Percentiles rank a stretch among this genome's conserved stretches.
phyloP scores from a whole-genome alignment of 1,140 invertebrate genomes.

The Aleiodes sp. region DNA sequence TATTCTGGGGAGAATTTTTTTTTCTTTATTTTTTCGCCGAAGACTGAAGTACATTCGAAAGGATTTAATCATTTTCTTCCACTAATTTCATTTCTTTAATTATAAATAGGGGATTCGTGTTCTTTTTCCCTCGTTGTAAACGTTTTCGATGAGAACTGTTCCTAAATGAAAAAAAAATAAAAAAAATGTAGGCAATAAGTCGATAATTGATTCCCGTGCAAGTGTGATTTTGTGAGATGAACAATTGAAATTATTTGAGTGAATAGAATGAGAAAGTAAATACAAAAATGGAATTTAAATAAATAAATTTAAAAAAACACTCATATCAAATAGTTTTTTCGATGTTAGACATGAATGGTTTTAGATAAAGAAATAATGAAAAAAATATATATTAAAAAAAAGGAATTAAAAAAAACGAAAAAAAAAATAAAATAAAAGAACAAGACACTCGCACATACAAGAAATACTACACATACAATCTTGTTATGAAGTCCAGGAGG shows the following conservation, averaged over 20 bases:
- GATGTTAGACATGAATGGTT: conserved; percentile 64
- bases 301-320: conserved; percentile 51
- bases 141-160: conserved; percentile 67
- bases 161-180: conserved; percentile 56
- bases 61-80: conserved; percentile 37
- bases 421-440: conserved; percentile 6
- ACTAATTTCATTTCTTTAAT: conserved; percentile 44
- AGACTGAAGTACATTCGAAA: conserved; percentile 58
- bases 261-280: conserved; percentile 33
- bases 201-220: conserved; percentile 44
- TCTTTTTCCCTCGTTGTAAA: conserved; percentile 55
- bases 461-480: conserved; percentile 4
- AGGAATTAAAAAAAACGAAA: conserved; percentile 4
- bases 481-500: conserved; percentile 57
- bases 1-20: not conserved
- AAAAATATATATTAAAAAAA: not conserved
- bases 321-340: conserved; percentile 65
- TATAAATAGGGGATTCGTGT: conserved; percentile 21
- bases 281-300: conserved; percentile 15
- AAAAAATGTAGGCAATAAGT: conserved; percentile 63
- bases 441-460: conserved; percentile 24
- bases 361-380: conserved; percentile 52
- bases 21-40: conserved; percentile 40
- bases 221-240: conserved; percentile 38
- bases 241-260: conserved; percentile 43